These are phyloP conservation scores for Gambusia holbrooki DNA, from an alignment of 2,113 vertebrate genomes.

Conservation along the genomic window DNA sequence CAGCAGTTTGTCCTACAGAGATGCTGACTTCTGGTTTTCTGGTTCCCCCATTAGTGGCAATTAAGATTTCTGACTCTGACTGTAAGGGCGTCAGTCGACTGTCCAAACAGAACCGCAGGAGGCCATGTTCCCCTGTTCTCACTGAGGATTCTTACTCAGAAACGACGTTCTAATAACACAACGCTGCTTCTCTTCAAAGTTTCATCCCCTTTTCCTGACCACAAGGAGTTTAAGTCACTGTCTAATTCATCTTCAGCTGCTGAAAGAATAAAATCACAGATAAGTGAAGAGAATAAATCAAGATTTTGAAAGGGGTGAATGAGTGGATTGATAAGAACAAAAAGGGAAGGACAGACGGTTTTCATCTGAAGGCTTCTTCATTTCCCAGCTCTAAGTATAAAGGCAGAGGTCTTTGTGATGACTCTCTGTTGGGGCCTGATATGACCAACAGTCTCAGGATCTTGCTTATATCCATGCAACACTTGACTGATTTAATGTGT, in stretches of 20 bases:
- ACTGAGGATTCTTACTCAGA: background rate
- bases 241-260: background rate
- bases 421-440: too few relatives aligned
- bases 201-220: background rate
- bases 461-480: background rate
- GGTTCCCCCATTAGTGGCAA: background rate
- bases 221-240: background rate
- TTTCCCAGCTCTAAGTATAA: too few relatives aligned
- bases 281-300: background rate
- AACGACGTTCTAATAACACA: background rate
- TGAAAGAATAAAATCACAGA: background rate
- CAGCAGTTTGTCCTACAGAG: background rate
- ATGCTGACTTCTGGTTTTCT: background rate
- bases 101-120: background rate
- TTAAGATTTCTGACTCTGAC: background rate
- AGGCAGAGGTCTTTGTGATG: too few relatives aligned
- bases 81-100: background rate
- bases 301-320: background rate
- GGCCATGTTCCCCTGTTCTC: background rate
- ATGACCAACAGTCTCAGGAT: too few relatives aligned
- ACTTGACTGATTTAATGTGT: too few relatives aligned
- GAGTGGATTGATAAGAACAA: background rate
- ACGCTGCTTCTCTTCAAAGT: background rate
- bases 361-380: background rate
- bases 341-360: background rate